Base-by-base conservation (phyloP, 2,113 vertebrate genomes). In the Eulemur macaco region DNA sequence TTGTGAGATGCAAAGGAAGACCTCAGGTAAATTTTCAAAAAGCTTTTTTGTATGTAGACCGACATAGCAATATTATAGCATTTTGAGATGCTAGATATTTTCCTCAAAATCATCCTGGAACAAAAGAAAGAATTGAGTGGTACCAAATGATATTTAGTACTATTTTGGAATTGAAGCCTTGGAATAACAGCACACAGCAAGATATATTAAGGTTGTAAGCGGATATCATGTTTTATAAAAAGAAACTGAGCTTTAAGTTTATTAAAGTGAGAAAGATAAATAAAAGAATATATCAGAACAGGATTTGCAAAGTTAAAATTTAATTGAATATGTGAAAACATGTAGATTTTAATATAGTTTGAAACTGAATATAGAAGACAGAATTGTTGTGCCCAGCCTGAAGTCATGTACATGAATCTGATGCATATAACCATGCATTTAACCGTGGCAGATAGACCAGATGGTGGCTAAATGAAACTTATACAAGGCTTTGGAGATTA, bases 381-480 rank as follows among this genome's bases (percentile, higher is more conserved):
- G 58, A 81, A 89, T 94, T 95, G 13, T 82, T 80, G 91, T 92
- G 39, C 7, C 4, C 37, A 86, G 47, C 1, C 89, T 89, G 10
- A 92, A 96, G 64, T 83, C 25, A 69, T 92, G 76, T 8, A 56
- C 71, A 45, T 68, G 52, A 90, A 69, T 76, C 37, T 37, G 91
- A 56, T 14, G 27, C 25, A 74, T 50, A 82, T 66, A 83, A 21
- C 58, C 37, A 80, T 69, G 42, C 31, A 83, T 82, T 78, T 87
- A 92, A 78, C 60, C 27, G 63, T 60, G 47, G 54, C 31, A n/a
- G 23, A 69, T 20, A 92, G 77, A 77, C 31, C 93, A 95, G 63
- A 87, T 89, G 87, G 84, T 89, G 52, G 50, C 54, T 92, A 89
- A 97, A 87, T 86, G 39, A 94, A 91, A 86, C 17, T 95, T 82